Percentiles rank a stretch among this genome's conserved stretches.
Evolutionary conservation across 2,797 vertebrate genomes (phyloP).

Genomic region (Onychomys torridus): DNA sequence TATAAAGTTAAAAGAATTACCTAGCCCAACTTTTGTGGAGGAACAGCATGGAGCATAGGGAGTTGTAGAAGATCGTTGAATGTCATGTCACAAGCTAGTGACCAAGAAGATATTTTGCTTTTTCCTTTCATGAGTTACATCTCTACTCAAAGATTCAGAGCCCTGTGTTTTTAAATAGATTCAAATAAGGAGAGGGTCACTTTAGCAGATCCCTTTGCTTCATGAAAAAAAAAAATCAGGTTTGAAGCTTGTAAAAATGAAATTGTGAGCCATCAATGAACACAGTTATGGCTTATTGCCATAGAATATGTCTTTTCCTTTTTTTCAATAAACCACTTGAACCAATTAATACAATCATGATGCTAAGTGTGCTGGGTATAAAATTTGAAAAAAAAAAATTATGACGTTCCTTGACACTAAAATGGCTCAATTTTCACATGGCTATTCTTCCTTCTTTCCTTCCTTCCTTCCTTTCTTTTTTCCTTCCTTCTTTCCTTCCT

Average conservation of each 20-base stretch:
- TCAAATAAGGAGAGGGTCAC: background rate
- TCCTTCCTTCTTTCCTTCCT: background rate
- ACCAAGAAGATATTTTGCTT: background rate
- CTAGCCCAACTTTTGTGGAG: background rate
- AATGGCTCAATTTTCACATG: constrained; percentile 18
- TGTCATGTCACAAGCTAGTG: background rate
- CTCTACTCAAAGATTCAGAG: constrained; percentile 29
- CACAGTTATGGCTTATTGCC: background rate
- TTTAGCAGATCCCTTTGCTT: constrained; percentile 35
- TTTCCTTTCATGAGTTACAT: background rate
- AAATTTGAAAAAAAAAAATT: constrained; percentile 44
- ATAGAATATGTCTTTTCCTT: constrained; percentile 5
- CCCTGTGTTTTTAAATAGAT: background rate
- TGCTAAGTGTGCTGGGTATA: background rate
- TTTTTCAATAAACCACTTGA: background rate
- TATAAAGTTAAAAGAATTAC: background rate
- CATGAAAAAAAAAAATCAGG: constrained; percentile 23
- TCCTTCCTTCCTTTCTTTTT: background rate
- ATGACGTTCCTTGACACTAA: background rate
- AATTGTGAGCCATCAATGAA: constrained; percentile 20
- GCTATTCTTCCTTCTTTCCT: background rate
- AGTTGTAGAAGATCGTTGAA: background rate
- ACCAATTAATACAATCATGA: background rate
- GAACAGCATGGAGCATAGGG: background rate
- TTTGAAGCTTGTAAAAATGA: constrained; percentile 5